Evolutionary conservation across 2,113 vertebrate species (phyloP).

Genomic region (Talpa occidentalis): DNA sequence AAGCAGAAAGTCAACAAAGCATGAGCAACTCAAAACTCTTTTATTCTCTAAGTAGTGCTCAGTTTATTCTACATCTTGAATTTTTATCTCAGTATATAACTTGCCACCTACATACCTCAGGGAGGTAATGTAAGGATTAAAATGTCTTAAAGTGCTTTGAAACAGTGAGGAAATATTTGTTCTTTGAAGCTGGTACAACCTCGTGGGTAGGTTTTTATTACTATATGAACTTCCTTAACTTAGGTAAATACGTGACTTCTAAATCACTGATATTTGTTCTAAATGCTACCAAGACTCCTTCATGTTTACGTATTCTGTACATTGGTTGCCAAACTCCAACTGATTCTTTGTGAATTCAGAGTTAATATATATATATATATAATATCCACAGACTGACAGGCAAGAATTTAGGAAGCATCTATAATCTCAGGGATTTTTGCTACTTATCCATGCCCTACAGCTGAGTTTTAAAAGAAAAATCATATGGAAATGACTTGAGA

Average conservation of each 20-base stretch:
- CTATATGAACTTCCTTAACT: conserved; percentile 42
- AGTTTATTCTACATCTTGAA: conserved; percentile 40
- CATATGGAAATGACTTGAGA: background rate
- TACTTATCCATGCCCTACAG: background rate
- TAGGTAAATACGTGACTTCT: conserved; percentile 60
- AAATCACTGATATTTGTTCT: conserved; percentile 61
- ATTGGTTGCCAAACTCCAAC: background rate
- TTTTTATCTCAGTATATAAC: conserved; percentile 56
- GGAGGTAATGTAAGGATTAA: conserved; percentile 53
- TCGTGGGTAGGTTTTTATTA: conserved; percentile 57
- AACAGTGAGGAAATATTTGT: conserved; percentile 62
- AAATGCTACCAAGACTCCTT: background rate
- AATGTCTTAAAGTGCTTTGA: conserved; percentile 62
- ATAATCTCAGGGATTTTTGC: conserved; percentile 1
- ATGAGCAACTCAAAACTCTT: background rate
- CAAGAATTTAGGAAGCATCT: conserved; percentile 12
- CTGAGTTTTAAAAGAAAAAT: conserved; percentile 2
- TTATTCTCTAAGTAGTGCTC: conserved; percentile 9
- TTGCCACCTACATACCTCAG: conserved; percentile 67
- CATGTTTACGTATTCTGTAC: background rate
- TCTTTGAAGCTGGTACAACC: conserved; percentile 62
- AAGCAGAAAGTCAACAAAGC: conserved; percentile 19
- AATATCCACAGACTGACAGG: background rate
- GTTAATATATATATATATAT: background rate
- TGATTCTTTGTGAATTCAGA: background rate